Evolutionary conservation across 2,113 vertebrate genomes (phyloP).

Genomic region (Psittacula cyanocephala): DNA sequence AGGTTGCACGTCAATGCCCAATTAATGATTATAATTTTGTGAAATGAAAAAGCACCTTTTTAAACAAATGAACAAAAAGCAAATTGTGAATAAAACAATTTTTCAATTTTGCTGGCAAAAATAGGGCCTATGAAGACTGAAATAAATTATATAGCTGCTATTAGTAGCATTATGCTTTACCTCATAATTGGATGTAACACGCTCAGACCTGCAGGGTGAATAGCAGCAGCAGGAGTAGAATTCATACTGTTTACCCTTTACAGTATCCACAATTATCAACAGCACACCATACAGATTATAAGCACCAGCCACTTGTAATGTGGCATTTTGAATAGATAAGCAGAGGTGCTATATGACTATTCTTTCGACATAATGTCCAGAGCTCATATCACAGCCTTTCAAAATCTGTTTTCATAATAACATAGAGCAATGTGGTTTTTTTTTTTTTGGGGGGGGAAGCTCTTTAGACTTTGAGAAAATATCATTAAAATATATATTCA

Average conservation of each 20-base stretch:
- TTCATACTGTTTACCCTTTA: constrained; percentile 85
- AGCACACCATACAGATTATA: constrained; percentile 78
- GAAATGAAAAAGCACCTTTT: constrained; percentile 73
- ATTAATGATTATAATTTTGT: constrained; percentile 78
- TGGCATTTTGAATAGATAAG: constrained; percentile 81
- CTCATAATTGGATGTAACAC: constrained; percentile 81
- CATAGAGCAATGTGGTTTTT: constrained; percentile 11
- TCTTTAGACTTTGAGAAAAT: background rate
- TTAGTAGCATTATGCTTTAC: constrained; percentile 78
- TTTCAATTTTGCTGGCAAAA: constrained; percentile 80
- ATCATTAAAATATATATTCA: background rate
- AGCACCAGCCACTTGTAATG: constrained; percentile 80
- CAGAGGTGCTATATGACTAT: constrained; percentile 70
- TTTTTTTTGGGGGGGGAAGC: background rate
- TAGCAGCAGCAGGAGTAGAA: constrained; percentile 74
- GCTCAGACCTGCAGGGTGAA: constrained; percentile 69
- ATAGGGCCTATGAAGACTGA: constrained; percentile 74
- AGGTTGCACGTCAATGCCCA: constrained; percentile 69
- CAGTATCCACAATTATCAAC: constrained; percentile 83
- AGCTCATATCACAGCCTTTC: constrained; percentile 47
- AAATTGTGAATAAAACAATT: constrained; percentile 81
- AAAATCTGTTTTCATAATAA: constrained; percentile 53
- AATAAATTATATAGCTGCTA: constrained; percentile 79
- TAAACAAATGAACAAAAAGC: constrained; percentile 74
- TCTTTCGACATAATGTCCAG: constrained; percentile 69